These are phyloP conservation scores for Aphaenogaster rudis DNA, from an alignment of 1,140 invertebrate species.

Conservation along the genomic window DNA sequence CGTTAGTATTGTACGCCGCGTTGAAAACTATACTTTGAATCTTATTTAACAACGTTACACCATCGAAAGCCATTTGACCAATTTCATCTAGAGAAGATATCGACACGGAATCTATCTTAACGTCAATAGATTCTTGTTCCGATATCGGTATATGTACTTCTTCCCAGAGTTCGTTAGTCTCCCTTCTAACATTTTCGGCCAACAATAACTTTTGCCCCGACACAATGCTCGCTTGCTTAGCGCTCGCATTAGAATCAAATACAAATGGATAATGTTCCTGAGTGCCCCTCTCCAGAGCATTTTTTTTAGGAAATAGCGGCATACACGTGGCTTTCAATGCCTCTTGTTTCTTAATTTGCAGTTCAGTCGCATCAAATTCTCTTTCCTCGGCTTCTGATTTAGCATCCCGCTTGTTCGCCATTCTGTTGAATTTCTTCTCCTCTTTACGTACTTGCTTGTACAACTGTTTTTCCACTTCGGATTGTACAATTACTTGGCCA, in stretches of 20 bases:
- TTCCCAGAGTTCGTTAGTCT: constrained; percentile 92
- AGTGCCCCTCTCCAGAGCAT: constrained; percentile 68
- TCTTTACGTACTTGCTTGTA: constrained; percentile 95
- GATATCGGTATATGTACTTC: constrained; percentile 95
- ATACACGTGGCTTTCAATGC: constrained; percentile 83
- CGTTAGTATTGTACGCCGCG: constrained; percentile 98
- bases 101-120: constrained; percentile 91
- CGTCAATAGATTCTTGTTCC: constrained; percentile 88
- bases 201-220: constrained; percentile 93
- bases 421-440: constrained; percentile 93
- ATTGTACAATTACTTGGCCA: constrained; percentile 93
- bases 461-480: constrained; percentile 93
- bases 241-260: constrained; percentile 92
- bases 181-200: constrained; percentile 92
- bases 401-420: constrained; percentile 87
- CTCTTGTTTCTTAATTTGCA: constrained; percentile 86
- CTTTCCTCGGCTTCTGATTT: constrained; percentile 87
- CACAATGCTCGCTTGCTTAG: constrained; percentile 92
- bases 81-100: constrained; percentile 94
- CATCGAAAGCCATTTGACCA: constrained; percentile 95
- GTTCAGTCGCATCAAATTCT: constrained; percentile 83
- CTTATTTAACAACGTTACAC: constrained; percentile 95
- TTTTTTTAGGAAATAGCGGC: constrained; percentile 83
- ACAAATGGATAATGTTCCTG: constrained; percentile 94
- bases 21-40: constrained; percentile 99